A percentile compares a stretch with the other conserved stretches of the same genome.
phyloP scores from a whole-genome alignment of 2,888 invertebrate species.

The Glaucopsyche alexis region DNA sequence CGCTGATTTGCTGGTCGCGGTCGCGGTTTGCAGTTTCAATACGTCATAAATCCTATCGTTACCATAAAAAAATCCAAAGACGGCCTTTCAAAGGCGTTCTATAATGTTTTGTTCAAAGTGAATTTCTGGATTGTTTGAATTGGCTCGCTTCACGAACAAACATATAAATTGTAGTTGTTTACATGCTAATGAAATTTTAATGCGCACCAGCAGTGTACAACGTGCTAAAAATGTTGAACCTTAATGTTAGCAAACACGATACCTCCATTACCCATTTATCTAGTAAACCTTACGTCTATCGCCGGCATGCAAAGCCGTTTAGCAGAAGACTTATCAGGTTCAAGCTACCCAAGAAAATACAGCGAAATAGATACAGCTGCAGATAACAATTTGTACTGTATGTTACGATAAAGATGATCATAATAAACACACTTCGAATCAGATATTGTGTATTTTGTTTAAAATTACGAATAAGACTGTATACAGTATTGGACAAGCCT shows the following conservation, averaged over 20 bases:
- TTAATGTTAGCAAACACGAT: constrained; percentile 35
- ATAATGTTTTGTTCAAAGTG: neutral
- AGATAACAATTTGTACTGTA: no score
- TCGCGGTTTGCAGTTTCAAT: no score
- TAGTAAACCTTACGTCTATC: constrained; percentile 32
- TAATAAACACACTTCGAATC: no score
- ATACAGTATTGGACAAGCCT: no score
- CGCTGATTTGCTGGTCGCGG: no score
- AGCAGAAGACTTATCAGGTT: constrained; percentile 19
- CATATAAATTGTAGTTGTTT: constrained; percentile 28
- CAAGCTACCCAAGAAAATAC: neutral
- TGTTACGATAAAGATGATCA: no score
- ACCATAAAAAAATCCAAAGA: neutral
- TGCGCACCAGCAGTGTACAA: constrained; percentile 26
- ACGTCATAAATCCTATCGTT: no score
- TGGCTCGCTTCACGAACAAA: constrained; percentile 17
- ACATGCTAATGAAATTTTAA: constrained; percentile 29
- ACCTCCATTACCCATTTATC: constrained; percentile 35
- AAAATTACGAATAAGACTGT: no score
- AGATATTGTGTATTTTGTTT: no score
- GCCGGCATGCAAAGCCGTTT: constrained; percentile 33
- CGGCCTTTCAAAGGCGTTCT: neutral
- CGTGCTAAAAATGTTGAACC: constrained; percentile 34
- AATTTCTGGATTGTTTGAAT: constrained; percentile 12
- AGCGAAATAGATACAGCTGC: neutral